phyloP scores from a whole-genome alignment of 2,113 vertebrate genomes.

The Thinocorus orbignyianus region DNA sequence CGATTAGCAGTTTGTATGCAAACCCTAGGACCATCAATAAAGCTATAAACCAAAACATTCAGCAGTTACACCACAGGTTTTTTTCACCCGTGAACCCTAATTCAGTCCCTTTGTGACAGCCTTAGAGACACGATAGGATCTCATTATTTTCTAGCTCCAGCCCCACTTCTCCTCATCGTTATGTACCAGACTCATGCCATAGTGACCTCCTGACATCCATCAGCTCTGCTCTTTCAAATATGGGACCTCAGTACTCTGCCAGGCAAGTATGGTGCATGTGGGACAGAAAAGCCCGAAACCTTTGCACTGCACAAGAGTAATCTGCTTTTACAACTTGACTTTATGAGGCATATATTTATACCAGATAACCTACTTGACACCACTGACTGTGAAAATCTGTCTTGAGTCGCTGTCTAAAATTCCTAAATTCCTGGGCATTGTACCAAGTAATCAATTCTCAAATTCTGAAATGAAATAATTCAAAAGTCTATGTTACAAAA shows the following conservation, averaged over 20 bases:
- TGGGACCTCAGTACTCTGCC: not conserved
- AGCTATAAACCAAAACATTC: not conserved
- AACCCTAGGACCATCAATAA: not conserved
- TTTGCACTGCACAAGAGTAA: not conserved
- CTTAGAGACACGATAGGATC: not conserved
- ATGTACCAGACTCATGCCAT: fast-evolving
- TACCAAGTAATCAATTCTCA: not conserved
- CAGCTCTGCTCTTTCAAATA: not conserved
- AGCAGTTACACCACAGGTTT: not conserved
- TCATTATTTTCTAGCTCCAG: not conserved
- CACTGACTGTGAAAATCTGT: not conserved
- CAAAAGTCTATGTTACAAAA: not conserved
- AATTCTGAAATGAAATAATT: not conserved
- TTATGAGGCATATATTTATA: not conserved
- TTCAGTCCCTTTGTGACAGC: not conserved
- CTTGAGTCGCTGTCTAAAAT: not conserved
- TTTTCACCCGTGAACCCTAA: not conserved
- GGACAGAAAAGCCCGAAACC: not conserved
- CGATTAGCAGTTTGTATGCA: not conserved
- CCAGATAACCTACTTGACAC: not conserved
- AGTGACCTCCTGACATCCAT: not conserved
- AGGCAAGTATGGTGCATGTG: not conserved
- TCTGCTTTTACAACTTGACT: not conserved
- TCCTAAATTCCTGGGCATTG: not conserved
- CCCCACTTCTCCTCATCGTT: not conserved